Evolutionary conservation across 2,797 vertebrate species (phyloP), one percentile per base, ranked within the genome.

Genomic region (Phaenicophaeus curvirostris): DNA sequence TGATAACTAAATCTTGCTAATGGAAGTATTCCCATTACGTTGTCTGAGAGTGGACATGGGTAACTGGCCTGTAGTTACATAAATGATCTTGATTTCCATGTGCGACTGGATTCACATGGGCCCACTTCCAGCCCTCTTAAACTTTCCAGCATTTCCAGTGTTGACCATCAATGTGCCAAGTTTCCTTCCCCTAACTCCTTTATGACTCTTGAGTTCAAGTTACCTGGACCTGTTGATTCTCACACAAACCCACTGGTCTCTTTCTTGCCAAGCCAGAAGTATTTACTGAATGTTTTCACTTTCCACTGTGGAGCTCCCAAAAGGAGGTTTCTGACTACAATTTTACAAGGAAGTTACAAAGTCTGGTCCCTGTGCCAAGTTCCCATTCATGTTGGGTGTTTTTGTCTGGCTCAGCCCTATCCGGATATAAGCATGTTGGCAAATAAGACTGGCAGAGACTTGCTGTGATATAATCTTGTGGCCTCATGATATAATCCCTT

Each of bases 391-490:
- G 37, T 35, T 59, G 69, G 59, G 37, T 95, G 85, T 57, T 96
- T 93, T 91, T 91, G 80, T 87, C 91, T 95, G 94, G 76, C 90
- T 96, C 83, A 81, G 67, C n/a, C 78, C 83, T 91, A 79, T 84
- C 85, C 79, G 90, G 62, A 31, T 91, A 69, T 76, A 77, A 88
- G 74, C 66, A 48, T 53, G 41, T 82, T 96, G 94, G 93, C 90
- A 90, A 81, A 90, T 79, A 91, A 55, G 80, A 86, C 93, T 93
- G 94, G 91, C 93, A 94, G 83, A 94, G 80, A 88, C 94, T 94
- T 95, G 93, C 85, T 91, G 80, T 95, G 93, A 88, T 91, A 93
- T 57, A 94, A 93, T 95, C 90, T 94, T 75, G 63, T 59, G 71
- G 74, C 51, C 2, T 72, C 66, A 88, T 63, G 91, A 91, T 91